Base-by-base conservation (phyloP, 2,797 vertebrate genomes). In the Carduelis carduelis region DNA sequence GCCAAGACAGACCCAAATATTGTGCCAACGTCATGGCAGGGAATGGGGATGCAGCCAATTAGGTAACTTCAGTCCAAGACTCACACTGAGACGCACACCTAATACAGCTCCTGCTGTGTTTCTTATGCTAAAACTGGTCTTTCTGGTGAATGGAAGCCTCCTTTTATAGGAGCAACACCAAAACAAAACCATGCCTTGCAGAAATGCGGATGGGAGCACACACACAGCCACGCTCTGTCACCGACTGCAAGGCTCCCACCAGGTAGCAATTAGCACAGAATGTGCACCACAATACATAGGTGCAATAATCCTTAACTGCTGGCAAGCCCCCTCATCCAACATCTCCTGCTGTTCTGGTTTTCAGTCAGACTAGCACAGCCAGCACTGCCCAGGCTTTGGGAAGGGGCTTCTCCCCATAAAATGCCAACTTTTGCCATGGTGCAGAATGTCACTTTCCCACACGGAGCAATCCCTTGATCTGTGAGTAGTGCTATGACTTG, bases 401-500 rank as follows among this genome's bases (percentile, higher is more conserved):
- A 88, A 44, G 55, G 50, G 53, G 34, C 43, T 91, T 81, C 72
- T 84, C 39, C 37, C 32, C 0, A 0, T 23, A 66, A 63, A 91
- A 63, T 56, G 69, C 16, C 2, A 17, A 82, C 72, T 83, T 41
- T n/a, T 56, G 65, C 61, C 59, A 49, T 37, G 2, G 35, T 17
- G 27, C 6, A 3, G 46, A 91, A 61, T 19, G 61, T 81, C 50
- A 26, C 59, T 90, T 94, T 96, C 88, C 91, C 91, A 92, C 83
- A 91, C 19, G 0, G 89, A 91, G 76, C 43, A 68, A 53, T 71
- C 68, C 75, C 87, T 81, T 77, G 83, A 72, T 60, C 79, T 83
- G 65, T 21, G 19, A 95, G 68, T 55, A 75, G 46, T 37, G 66
- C 79, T 59, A 59, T 66, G 81, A 66, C 76, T 96, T 96, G 92